Evolutionary conservation across 2,797 vertebrate species (phyloP).

Genomic region (Ataeniobius toweri): DNA sequence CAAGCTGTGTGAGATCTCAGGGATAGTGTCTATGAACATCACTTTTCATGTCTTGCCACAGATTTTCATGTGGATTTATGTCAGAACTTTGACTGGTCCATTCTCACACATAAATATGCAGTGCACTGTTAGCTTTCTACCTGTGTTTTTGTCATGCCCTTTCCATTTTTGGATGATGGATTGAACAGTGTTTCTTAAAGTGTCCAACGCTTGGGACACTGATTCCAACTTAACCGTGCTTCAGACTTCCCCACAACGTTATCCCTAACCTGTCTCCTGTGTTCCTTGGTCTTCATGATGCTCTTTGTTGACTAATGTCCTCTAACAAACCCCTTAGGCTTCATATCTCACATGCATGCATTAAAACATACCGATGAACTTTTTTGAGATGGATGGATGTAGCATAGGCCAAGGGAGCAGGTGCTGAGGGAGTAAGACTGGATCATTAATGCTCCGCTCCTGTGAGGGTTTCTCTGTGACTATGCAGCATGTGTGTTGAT

Average conservation of each 20-base stretch:
- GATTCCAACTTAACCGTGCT: not conserved
- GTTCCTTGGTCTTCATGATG: not conserved
- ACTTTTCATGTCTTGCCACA: not conserved
- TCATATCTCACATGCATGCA: conserved; percentile 45
- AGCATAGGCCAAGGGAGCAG: conserved; percentile 36
- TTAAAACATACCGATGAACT: conserved; percentile 55
- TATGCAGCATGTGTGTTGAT: not conserved
- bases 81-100: not conserved
- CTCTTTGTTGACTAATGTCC: not conserved
- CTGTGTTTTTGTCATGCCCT: not conserved
- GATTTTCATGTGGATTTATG: too few species aligned
- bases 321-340: not conserved
- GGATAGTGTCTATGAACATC: not conserved
- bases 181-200: not conserved
- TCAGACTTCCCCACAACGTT: not conserved
- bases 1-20: not conserved
- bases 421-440: conserved; percentile 41
- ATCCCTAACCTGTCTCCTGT: not conserved
- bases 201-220: not conserved
- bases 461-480: not conserved
- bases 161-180: not conserved
- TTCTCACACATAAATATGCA: not conserved
- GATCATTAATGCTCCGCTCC: conserved; percentile 23
- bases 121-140: too few species aligned
- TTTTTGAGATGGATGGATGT: conserved; percentile 38